These are phyloP conservation scores for Rhabdomys pumilio DNA, from an alignment of 2,797 vertebrate species.

Conservation along the genomic window DNA sequence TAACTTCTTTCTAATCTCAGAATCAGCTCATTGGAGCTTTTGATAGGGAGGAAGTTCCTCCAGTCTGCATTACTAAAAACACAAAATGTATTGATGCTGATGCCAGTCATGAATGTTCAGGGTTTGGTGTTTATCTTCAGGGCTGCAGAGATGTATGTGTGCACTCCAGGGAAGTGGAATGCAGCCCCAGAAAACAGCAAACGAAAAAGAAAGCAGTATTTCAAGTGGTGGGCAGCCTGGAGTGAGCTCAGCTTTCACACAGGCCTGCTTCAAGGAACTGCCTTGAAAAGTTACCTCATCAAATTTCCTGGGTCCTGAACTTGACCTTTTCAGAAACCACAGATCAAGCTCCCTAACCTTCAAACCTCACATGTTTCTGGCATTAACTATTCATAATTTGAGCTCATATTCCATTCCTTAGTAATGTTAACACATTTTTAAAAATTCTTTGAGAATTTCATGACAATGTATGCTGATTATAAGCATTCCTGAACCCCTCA, in stretches of 20 bases:
- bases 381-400: slow-evolving; percentile 60
- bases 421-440: slow-evolving; percentile 30
- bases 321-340: slow-evolving; percentile 55
- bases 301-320: slow-evolving; percentile 30
- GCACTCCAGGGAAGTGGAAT: neutral
- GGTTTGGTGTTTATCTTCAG: neutral
- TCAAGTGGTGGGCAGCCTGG: neutral
- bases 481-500: neutral
- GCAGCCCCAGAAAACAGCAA: neutral
- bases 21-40: slow-evolving; percentile 47
- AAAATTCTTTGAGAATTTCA: neutral
- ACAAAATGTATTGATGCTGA: slow-evolving; percentile 24
- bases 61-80: slow-evolving; percentile 24
- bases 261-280: neutral
- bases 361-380: slow-evolving; percentile 43
- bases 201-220: neutral
- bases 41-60: slow-evolving; percentile 8
- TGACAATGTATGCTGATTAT: neutral
- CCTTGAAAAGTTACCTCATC: slow-evolving; percentile 52
- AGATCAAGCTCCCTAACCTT: slow-evolving; percentile 33
- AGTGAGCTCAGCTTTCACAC: neutral
- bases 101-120: neutral
- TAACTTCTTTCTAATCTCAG: slow-evolving; percentile 54
- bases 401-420: slow-evolving; percentile 3
- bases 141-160: neutral